Evolutionary conservation across 2,113 vertebrate genomes (phyloP).

Genomic region (Corythaeola cristata): DNA sequence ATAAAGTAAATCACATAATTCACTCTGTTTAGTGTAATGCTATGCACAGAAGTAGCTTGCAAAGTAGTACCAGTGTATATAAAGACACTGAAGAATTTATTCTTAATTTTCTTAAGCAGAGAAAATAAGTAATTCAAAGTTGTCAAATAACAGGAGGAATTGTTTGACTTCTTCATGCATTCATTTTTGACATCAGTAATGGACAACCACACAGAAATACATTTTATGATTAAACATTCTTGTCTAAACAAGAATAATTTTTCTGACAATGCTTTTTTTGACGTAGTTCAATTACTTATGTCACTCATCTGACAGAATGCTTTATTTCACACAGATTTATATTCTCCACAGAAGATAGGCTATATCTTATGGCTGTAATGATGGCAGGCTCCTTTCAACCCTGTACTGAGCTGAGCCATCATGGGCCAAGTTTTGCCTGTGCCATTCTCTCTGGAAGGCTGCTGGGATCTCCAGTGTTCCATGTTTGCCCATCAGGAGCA

Average conservation of each 20-base stretch:
- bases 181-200: conserved; percentile 6
- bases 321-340: neutral
- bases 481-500: rapidly evolving
- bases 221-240: neutral
- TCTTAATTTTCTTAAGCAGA: neutral
- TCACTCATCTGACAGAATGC: neutral
- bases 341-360: neutral
- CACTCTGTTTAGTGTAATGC: neutral
- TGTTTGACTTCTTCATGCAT: conserved; percentile 13
- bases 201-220: neutral
- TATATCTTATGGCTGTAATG: neutral
- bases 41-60: neutral
- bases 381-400: neutral
- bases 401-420: neutral
- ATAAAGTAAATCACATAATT: neutral
- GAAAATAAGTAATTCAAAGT: neutral
- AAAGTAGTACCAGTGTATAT: neutral
- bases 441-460: neutral
- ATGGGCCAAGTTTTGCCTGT: neutral
- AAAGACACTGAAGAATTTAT: neutral
- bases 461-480: neutral
- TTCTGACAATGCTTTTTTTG: neutral
- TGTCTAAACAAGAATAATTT: conserved; percentile 6
- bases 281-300: neutral
- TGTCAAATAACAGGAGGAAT: neutral